phyloP scores from a whole-genome alignment of 2,797 vertebrate species.

The Rhinatrema bivittatum region DNA sequence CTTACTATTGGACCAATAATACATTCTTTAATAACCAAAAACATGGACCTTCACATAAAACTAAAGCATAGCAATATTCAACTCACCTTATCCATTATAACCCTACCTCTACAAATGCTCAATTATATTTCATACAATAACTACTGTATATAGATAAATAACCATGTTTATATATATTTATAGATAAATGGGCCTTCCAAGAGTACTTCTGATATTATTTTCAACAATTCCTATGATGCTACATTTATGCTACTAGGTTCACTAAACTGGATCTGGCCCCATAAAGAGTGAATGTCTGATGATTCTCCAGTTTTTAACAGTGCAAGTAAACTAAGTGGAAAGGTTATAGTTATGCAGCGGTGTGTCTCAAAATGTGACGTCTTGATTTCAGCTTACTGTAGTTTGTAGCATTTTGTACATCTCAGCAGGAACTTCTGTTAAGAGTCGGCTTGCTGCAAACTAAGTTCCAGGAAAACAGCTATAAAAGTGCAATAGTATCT shows the following conservation, averaged over 20 bases:
- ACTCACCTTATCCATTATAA: slow-evolving; percentile 2
- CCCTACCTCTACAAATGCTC: slow-evolving; percentile 9
- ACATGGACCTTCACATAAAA: neutral
- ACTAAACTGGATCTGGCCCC: slow-evolving; percentile 17
- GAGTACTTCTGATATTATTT: slow-evolving; percentile 5
- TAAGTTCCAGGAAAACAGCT: too few species aligned
- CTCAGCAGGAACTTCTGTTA: too few species aligned
- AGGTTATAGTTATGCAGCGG: slow-evolving; percentile 11
- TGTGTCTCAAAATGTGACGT: slow-evolving; percentile 11
- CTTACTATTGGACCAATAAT: slow-evolving; percentile 13
- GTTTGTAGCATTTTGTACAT: too few species aligned
- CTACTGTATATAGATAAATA: slow-evolving; percentile 23
- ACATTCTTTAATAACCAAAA: too few species aligned
- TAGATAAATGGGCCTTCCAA: slow-evolving; percentile 4
- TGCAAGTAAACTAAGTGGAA: neutral
- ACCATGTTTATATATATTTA: too few species aligned
- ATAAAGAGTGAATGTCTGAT: slow-evolving; percentile 21
- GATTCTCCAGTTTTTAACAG: slow-evolving; percentile 9
- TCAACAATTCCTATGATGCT: slow-evolving; percentile 35
- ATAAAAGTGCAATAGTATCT: too few species aligned
- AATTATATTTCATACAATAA: slow-evolving; percentile 12
- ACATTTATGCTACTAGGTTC: slow-evolving; percentile 46
- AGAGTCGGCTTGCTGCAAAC: too few species aligned
- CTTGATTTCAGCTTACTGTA: slow-evolving; percentile 13
- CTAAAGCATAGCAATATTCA: neutral